A percentile compares a stretch with the other conserved stretches of the same genome.
phyloP scores from a whole-genome alignment of 2,888 invertebrate species.

The Parnassius mnemosyne region DNA sequence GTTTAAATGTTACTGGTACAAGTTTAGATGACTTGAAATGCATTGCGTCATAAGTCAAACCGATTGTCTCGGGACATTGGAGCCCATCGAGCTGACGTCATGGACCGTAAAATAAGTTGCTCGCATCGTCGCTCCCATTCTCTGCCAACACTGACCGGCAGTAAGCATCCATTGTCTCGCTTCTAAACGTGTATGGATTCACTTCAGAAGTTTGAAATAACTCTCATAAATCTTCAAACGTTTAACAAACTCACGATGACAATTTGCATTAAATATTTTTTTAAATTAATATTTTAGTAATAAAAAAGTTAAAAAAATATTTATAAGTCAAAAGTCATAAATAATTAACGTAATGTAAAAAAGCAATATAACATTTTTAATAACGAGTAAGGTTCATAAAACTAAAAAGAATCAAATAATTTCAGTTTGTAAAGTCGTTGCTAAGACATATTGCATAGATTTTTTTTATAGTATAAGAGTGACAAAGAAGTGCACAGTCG shows the following conservation, averaged over 20 bases:
- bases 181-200: conserved; percentile 66
- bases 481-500: too few species aligned
- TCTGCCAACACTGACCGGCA: conserved; percentile 59
- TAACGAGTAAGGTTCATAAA: too few species aligned
- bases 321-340: too few species aligned
- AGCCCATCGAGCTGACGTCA: conserved; percentile 55
- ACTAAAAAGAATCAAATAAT: too few species aligned
- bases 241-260: neutral
- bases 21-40: conserved; percentile 24
- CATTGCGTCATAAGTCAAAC: conserved; percentile 27
- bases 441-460: too few species aligned
- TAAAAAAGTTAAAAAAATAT: too few species aligned
- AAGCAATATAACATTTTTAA: too few species aligned
- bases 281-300: too few species aligned
- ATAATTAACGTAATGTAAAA: too few species aligned
- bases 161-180: conserved; percentile 70
- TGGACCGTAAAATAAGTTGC: conserved; percentile 75
- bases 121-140: conserved; percentile 65
- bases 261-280: neutral
- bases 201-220: conserved; percentile 20
- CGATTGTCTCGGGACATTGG: conserved; percentile 25
- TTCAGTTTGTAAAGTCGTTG: too few species aligned
- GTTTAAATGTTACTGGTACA: neutral
- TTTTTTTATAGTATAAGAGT: too few species aligned
- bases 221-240: conserved; percentile 21